Conservation (phyloP, 2,888 invertebrate species). For the Campoplex capitator region DNA sequence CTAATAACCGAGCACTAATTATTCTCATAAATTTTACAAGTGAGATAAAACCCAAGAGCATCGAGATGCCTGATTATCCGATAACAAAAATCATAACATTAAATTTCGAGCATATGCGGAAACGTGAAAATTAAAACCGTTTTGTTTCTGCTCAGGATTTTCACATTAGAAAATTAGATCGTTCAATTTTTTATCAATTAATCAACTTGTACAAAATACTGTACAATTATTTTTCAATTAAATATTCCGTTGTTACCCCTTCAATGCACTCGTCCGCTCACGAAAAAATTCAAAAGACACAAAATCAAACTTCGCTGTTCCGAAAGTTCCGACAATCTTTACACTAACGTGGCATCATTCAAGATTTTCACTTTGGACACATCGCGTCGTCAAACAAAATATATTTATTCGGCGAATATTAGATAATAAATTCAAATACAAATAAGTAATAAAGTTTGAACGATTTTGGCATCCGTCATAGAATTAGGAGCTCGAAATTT, state of each 20-base stretch:
- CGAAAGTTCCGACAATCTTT: neutral
- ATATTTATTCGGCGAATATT: neutral
- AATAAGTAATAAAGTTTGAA: neutral
- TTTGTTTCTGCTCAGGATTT: neutral
- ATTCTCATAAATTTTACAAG: constrained; percentile 1
- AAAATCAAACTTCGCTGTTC: neutral
- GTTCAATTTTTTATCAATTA: neutral
- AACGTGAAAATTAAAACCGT: neutral
- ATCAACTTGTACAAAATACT: neutral
- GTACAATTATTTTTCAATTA: no score
- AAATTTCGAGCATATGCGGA: neutral
- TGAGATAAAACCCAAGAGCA: neutral
- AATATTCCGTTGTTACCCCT: no score
- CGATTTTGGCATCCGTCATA: constrained; percentile 8
- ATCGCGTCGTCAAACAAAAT: neutral
- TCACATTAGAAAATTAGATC: neutral
- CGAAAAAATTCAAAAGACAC: neutral
- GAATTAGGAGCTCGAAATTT: neutral
- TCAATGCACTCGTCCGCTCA: neutral
- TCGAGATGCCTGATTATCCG: constrained; percentile 1
- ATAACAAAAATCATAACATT: neutral
- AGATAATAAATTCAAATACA: neutral
- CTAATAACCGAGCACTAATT: constrained; percentile 41
- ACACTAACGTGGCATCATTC: neutral
- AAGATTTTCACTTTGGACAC: neutral